Conservation (phyloP, 2,113 vertebrate genomes). For the Ceuthmochares aereus region DNA sequence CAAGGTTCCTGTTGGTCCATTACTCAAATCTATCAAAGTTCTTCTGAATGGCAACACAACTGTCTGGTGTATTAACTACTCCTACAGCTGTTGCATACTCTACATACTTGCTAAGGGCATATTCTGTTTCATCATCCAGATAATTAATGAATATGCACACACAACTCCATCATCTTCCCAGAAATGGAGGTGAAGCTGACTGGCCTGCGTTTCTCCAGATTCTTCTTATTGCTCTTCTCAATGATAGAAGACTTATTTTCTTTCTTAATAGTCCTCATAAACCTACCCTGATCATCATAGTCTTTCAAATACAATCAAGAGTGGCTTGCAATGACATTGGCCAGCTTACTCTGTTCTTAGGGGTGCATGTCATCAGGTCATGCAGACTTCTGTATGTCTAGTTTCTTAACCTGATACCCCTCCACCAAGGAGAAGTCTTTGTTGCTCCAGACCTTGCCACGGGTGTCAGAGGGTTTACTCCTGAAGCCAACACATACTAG, state of each 20-base stretch:
- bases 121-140: neutral
- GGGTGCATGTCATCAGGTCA: neutral
- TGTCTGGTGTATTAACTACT: neutral
- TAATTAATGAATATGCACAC: neutral
- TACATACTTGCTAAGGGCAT: neutral
- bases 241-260: neutral
- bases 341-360: neutral
- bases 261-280: neutral
- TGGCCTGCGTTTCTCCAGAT: neutral
- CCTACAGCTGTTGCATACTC: neutral
- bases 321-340: neutral
- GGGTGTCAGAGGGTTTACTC: neutral
- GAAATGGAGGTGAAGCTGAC: neutral
- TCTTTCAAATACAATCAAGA: neutral
- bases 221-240: neutral
- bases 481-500: neutral
- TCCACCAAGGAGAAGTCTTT: neutral
- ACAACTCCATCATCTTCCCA: neutral
- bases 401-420: neutral
- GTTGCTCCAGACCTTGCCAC: neutral
- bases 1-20: neutral
- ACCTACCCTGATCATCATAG: neutral
- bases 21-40: neutral
- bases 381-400: rapidly evolving
- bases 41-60: neutral